Evolutionary conservation across 2,113 vertebrate genomes (phyloP), one percentile per base, ranked within the genome.

Genomic region (Tachysurus vachellii): DNA sequence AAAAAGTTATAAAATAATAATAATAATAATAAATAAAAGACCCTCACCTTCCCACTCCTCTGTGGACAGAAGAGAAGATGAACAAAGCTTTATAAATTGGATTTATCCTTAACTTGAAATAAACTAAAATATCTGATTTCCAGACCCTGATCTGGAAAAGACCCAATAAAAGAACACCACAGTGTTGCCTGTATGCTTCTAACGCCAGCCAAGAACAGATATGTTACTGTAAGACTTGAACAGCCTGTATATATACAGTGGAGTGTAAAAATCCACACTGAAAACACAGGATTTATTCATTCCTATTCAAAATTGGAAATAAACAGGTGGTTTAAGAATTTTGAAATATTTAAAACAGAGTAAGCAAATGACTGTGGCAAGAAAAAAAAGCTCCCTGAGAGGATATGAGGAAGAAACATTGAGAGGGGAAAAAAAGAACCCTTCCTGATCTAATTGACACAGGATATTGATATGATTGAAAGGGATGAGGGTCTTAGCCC

Each of bases 11-110:
- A 71, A 2, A 73, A 13, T 5, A 6, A 31, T 4, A 14, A n/a
- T 85, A 14, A 12, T 9, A 36, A 42, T 7, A 44, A 9, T 36
- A 8, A 44, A n/a, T n/a, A n/a, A 84, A 80, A 28, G 80, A 90
- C 64, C 86, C 93, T 95, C 93, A 95, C 94, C 94, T 94, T 94
- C 92, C 93, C 94, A 94, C 89, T 94, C 94, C 92, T 93, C 93
- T 95, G 94, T 19, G 93, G 93, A 91, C 87, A 93, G 86, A 94
- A 92, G 89, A 92, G 61, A 89, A 81, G 31, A 88, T 71, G 68
- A 23, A 86, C 42, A 85, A 71, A 88, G 23, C 71, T 86, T 83
- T 80, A 80, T 59, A 87, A 47, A 36, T 75, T 59, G 56, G 10
- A 23, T 71, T 47, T 71, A 64, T 56, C n/a, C 71, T 68, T 73